Evolutionary conservation across 2,888 invertebrate species (phyloP).

Genomic region (Sminthurides aquaticus): DNA sequence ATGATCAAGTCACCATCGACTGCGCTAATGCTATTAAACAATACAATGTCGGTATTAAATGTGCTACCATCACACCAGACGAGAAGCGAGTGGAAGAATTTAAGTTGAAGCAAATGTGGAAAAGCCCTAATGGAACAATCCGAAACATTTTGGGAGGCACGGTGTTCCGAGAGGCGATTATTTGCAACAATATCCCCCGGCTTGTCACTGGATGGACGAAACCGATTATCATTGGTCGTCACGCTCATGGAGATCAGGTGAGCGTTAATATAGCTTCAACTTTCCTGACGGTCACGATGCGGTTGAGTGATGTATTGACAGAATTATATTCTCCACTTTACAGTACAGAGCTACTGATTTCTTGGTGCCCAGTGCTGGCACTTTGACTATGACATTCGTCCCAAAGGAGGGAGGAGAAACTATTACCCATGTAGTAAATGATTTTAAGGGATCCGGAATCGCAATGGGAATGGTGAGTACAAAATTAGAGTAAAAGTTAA

Average conservation of each 20-base stretch:
- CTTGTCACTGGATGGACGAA: constrained; percentile 90
- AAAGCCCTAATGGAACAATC: constrained; percentile 50
- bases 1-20: constrained; percentile 92
- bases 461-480: constrained; percentile 70
- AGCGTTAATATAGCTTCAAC: no score
- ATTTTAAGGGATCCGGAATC: constrained; percentile 80
- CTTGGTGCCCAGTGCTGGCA: constrained; percentile 83
- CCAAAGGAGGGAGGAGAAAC: constrained; percentile 57
- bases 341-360: constrained; percentile 92
- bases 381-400: constrained; percentile 73
- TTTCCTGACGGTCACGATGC: no score
- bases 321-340: no score
- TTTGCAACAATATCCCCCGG: constrained; percentile 70
- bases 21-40: constrained; percentile 94
- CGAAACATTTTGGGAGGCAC: constrained; percentile 49
- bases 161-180: constrained; percentile 54
- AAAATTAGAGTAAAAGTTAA: no score
- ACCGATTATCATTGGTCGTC: constrained; percentile 96
- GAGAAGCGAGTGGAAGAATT: constrained; percentile 74
- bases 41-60: constrained; percentile 97
- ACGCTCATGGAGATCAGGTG: constrained; percentile 88
- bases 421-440: constrained; percentile 68
- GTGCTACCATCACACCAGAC: constrained; percentile 88
- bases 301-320: constrained; percentile 4
- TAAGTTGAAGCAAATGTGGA: constrained; percentile 55